These are phyloP conservation scores for Caenorhabditis sp. DNA, from an alignment of 2,888 invertebrate species.

Conservation along the genomic window DNA sequence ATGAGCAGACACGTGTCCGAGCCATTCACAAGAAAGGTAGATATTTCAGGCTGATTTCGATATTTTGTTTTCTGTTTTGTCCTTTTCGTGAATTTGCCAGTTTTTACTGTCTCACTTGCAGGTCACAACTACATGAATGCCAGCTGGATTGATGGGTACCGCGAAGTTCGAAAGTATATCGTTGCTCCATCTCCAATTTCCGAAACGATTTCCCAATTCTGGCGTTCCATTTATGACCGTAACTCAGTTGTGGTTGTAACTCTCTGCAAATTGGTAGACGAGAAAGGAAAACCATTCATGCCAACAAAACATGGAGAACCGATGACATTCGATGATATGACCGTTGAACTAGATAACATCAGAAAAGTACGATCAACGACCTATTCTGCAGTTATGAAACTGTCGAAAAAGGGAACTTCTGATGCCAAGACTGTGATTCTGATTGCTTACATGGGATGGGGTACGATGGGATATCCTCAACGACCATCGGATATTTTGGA, in stretches of 20 bases:
- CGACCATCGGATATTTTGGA: constrained; percentile 72
- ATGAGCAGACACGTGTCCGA: constrained; percentile 72
- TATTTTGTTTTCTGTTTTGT: too few relatives aligned
- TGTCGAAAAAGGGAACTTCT: constrained; percentile 24
- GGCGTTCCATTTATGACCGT: constrained; percentile 76
- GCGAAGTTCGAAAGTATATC: constrained; percentile 73
- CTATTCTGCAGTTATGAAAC: constrained; percentile 46
- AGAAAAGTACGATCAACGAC: constrained; percentile 34
- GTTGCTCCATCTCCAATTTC: constrained; percentile 66
- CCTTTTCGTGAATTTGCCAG: neutral
- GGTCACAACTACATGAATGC: constrained; percentile 76
- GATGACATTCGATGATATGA: constrained; percentile 47
- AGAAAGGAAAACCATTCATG: constrained; percentile 52
- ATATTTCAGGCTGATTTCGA: neutral
- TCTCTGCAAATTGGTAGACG: constrained; percentile 65
- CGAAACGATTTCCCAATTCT: constrained; percentile 71
- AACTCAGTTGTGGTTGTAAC: constrained; percentile 68
- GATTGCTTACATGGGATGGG: constrained; percentile 49
- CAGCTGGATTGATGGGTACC: constrained; percentile 75
- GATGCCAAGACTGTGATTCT: constrained; percentile 17
- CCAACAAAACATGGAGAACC: constrained; percentile 47
- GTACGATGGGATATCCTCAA: constrained; percentile 66
- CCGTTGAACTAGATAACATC: constrained; percentile 40
- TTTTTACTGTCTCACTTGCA: neutral
- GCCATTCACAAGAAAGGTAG: constrained; percentile 50